A percentile compares a stretch with the other conserved stretches of the same genome.
Evolutionary conservation across 2,888 invertebrate genomes (phyloP).

Genomic region (Alloplasta piceator): DNA sequence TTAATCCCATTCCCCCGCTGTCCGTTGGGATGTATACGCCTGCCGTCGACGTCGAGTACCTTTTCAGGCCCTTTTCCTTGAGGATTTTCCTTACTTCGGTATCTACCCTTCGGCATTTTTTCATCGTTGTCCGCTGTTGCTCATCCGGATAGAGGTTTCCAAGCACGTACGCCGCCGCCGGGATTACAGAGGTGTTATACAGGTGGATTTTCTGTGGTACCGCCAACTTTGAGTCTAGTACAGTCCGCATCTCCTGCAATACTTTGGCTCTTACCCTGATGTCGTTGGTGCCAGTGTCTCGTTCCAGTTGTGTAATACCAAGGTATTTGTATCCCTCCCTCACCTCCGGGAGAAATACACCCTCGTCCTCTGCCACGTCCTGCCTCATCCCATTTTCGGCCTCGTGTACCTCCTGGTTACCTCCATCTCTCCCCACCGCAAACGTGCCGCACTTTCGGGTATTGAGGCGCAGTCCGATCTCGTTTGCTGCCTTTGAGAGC

Average conservation of each 20-base stretch:
- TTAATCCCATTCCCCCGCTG: background rate
- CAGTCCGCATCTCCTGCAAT: background rate
- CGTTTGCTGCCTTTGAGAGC: slow-evolving; percentile 20
- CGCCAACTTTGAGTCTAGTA: slow-evolving; percentile 48
- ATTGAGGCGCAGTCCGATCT: slow-evolving; percentile 24
- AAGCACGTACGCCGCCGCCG: slow-evolving; percentile 4
- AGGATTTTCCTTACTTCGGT: slow-evolving; percentile 32
- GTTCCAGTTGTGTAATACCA: slow-evolving; percentile 11
- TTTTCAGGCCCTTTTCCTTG: too few relatives aligned
- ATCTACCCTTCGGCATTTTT: slow-evolving; percentile 55
- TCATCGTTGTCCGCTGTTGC: slow-evolving; percentile 55
- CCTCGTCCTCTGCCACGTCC: background rate
- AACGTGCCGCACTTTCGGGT: slow-evolving; percentile 35
- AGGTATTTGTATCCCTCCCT: too few relatives aligned
- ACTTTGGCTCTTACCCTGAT: background rate
- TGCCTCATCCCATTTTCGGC: too few relatives aligned
- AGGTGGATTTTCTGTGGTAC: slow-evolving; percentile 47
- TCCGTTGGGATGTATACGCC: background rate
- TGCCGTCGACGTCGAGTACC: background rate
- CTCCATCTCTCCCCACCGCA: background rate
- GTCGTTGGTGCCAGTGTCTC: background rate
- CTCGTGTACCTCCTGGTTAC: background rate
- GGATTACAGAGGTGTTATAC: background rate
- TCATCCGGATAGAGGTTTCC: slow-evolving; percentile 35
- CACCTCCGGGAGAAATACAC: slow-evolving; percentile 26